Evolutionary conservation across 2,113 vertebrate species (phyloP), one percentile per base, ranked within the genome.

Genomic region (Ceyx melanurus): DNA sequence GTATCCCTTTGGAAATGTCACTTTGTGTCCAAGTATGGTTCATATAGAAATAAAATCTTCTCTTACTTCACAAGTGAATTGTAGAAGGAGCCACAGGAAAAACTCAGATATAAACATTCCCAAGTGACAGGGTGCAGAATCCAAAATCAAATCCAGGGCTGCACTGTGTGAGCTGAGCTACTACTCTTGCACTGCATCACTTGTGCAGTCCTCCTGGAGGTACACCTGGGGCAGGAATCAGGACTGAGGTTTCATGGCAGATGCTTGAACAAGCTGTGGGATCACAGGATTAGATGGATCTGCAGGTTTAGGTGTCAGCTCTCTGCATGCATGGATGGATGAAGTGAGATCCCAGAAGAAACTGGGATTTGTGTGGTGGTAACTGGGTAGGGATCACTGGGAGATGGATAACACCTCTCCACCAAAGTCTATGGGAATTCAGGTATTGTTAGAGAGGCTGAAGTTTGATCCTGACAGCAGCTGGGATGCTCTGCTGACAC

Each of bases 281-380:
- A 11, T 19, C 6, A 1, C 0, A 4, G n/a, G 40, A 29, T 11
- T 0, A 0, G 18, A n/a, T 43, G 13, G 18, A 10, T 48, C 45
- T 64, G 60, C 46, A 12, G 22, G 15, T 26, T 48, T 53, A 16
- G 19, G 9, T 22, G 10, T 25, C 48, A 60, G 6, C 22, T 76
- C 13, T 29, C 76, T 45, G 3, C 13, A 6, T 14, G 17, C 7
- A 2, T 31, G 40, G 17, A 82, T 43, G 64, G 45, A 42, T 62
- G 64, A 13, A 87, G 28, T 0, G 5, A 25, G 15, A 67, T 65
- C 11, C 13, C 35, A 60, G 64, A 58, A 67, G 75, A 46, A 87
- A 14, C 0, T 16, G 33, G 12, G 5, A 68, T 11, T 64, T 48
- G 22, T 13, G 1, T 53, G 31, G 23, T 23, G n/a, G 50, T 66